Base-by-base conservation (phyloP, 2,113 vertebrate genomes). In the Gopherus evgoodei region DNA sequence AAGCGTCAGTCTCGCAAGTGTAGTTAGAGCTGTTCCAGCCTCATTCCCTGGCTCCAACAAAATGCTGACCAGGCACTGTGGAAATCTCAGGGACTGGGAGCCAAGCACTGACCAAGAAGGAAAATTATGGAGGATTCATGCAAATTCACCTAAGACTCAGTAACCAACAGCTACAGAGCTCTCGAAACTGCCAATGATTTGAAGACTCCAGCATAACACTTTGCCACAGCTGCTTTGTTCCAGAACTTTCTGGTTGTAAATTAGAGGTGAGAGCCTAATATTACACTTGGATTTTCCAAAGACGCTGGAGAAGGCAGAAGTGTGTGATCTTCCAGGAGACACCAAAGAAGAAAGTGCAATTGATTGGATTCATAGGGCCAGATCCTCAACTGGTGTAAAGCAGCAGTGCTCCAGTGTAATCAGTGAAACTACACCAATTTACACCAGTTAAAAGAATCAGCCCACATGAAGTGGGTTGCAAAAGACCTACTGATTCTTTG, bases 351-450 rank as follows among this genome's bases (percentile, higher is more conserved):
- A 38, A 27, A 29, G 42, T 78, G 24, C 3, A 25, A 25, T 78
- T 78, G 42, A 47, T 44, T 44, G 27, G 75, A 13, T 42, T 78
- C 42, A 14, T 44, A 47, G 75, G 75, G 12, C 24, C 42, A 27
- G 42, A 25, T 78, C 38, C 75, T 47, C 75, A 78, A 25, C 12
- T 78, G 53, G 2, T 1, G 1, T 91, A 52, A 80, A 35, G 29
- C 31, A 59, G 35, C 0, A 0, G 1, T 22, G 49, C 22, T 89
- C 25, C 3, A 1, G 1, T 3, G 52, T 17, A 49, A 83, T 75
- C 22, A 25, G 6, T 57, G 38, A 54, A 57, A 38, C 76, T 3
- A 25, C 12, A 27, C 69, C 81, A 35, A 17, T 10, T 88, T 52
- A 4, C 80, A n/a, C 11, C 88, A 91, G 56, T 59, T 11, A 1